A percentile compares a stretch with the other conserved stretches of the same genome.
Conservation (phyloP, 2,113 vertebrate genomes). For the Heteronetta atricapilla region DNA sequence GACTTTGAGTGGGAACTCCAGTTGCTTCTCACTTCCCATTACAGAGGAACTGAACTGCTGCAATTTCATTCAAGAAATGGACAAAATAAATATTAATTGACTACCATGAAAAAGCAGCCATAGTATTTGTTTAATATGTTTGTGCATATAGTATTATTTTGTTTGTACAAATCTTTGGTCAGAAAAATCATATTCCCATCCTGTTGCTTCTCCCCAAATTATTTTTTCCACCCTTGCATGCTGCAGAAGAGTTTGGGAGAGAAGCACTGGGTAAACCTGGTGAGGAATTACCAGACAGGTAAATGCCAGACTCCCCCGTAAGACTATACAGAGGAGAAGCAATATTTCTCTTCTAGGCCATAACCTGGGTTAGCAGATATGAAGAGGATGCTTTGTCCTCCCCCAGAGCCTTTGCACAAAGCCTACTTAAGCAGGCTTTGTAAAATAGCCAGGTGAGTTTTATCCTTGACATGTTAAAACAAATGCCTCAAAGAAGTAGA, state of each 20-base stretch:
- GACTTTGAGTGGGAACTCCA: background rate
- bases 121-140: background rate
- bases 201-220: background rate
- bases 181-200: background rate
- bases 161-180: background rate
- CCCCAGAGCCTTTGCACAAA: slow-evolving; percentile 11
- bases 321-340: background rate
- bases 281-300: background rate
- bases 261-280: background rate
- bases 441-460: slow-evolving; percentile 7
- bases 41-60: background rate
- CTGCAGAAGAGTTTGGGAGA: background rate
- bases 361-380: slow-evolving; percentile 52
- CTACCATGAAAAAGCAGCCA: background rate
- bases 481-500: background rate
- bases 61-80: background rate
- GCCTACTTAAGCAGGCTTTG: slow-evolving; percentile 27
- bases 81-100: background rate
- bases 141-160: background rate
- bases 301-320: background rate
- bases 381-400: slow-evolving; percentile 13
- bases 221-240: background rate
- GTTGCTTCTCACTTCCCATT: background rate
- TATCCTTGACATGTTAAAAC: background rate
- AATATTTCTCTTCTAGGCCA: background rate